Percentiles rank a stretch among this genome's conserved stretches.
These are phyloP conservation scores for Orchesellides sinensis DNA, from an alignment of 2,888 invertebrate species.

Conservation along the genomic window DNA sequence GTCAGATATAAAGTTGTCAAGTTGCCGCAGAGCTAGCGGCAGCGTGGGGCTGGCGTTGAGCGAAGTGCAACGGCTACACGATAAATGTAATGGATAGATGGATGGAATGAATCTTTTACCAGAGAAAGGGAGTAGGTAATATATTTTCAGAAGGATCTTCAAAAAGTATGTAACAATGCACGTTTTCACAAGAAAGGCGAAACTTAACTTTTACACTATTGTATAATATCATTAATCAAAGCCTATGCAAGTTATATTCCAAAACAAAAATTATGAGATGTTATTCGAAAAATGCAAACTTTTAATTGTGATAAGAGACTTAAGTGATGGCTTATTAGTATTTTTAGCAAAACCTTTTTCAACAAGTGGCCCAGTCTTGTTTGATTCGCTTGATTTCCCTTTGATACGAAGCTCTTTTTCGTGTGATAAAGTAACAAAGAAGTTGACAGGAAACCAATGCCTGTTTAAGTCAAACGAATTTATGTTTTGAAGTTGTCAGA, in stretches of 20 bases:
- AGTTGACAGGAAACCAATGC: constrained; percentile 12
- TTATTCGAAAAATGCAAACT: too few species aligned
- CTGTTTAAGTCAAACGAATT: constrained; percentile 15
- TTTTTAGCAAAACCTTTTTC: constrained; percentile 34
- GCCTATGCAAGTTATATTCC: too few species aligned
- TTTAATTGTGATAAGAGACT: too few species aligned
- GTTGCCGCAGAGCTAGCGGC: constrained; percentile 47
- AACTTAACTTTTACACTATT: too few species aligned
- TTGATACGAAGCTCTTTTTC: constrained; percentile 1
- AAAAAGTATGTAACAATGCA: background rate
- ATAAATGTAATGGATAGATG: constrained; percentile 2
- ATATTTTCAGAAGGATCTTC: background rate
- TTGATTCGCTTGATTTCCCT: constrained; percentile 23
- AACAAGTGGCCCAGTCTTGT: constrained; percentile 41
- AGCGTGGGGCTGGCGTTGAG: constrained; percentile 21
- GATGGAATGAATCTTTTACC: background rate
- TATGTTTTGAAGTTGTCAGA: constrained; percentile 58
- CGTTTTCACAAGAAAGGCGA: too few species aligned
- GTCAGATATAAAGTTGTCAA: constrained; percentile 69
- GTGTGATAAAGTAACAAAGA: constrained; percentile 8
- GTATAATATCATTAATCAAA: too few species aligned
- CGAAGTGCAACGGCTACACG: constrained; percentile 1
- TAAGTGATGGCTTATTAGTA: too few species aligned
- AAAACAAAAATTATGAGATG: too few species aligned
- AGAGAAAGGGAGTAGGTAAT: background rate